These are phyloP conservation scores for Ciconia nigra DNA, from an alignment of 2,797 vertebrate genomes.

Conservation along the genomic window DNA sequence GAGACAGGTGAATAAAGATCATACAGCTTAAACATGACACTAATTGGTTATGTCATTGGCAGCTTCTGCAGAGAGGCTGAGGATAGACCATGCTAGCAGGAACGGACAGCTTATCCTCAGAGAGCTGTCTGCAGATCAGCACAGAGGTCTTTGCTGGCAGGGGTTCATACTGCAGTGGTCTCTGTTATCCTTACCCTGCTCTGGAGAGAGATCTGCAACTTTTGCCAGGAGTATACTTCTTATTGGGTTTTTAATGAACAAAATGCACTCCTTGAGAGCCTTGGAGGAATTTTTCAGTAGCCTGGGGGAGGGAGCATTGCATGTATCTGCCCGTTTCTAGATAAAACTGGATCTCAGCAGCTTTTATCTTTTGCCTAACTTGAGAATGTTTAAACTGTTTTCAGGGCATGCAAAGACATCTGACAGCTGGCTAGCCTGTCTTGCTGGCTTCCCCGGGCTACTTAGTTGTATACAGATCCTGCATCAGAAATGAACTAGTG, in stretches of 20 bases:
- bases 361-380: neutral
- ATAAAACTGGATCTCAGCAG: neutral
- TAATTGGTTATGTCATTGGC: conserved; percentile 5
- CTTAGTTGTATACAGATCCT: neutral
- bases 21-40: neutral
- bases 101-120: neutral
- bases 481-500: neutral
- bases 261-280: neutral
- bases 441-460: neutral
- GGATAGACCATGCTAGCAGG: neutral
- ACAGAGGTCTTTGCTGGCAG: neutral
- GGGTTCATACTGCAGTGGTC: neutral
- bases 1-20: conserved; percentile 22
- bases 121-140: neutral
- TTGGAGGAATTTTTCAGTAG: neutral
- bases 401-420: neutral
- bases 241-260: neutral
- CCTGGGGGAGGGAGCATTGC: neutral
- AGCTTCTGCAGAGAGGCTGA: neutral
- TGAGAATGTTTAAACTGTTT: neutral
- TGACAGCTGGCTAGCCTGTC: neutral
- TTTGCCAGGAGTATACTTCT: neutral
- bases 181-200: neutral
- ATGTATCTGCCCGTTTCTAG: neutral
- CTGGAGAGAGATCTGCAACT: neutral